Evolutionary conservation across 1,140 invertebrate species (phyloP), one percentile per base, ranked within the genome.

Genomic region (Mesaphorura yosii): DNA sequence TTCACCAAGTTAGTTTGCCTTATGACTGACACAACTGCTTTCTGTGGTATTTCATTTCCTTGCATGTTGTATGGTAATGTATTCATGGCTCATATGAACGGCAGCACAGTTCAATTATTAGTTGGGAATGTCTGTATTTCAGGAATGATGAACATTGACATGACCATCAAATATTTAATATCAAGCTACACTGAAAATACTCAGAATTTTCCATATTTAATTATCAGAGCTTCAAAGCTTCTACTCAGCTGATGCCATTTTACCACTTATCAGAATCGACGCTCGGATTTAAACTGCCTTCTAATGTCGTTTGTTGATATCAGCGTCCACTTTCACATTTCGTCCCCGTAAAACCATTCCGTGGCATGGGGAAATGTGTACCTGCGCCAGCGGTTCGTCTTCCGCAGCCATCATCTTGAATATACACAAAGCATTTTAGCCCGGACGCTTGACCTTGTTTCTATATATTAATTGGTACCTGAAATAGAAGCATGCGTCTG

Each of bases 401-500:
- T 78, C 73, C 0, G 75, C 77, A 1, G 63, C 54, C 66, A 69
- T 66, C 29, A 69, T 34, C 68, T 69, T 34, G 27, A 44, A 41
- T 40, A 10, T 20, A 10, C 17, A n/a, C 26, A 46, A 31, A 46
- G 23, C 7, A 51, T 22, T 44, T 17, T 28, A n/a, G n/a, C n/a
- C 37, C 15, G 46, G 15, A 14, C 10, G 17, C 14, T 52, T 10
- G 19, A 46, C 15, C 17, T 15, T 40, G 19, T 34, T 53, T 22
- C 20, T 26, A 26, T 48, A 44, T 40, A 17, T 23, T 39, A 17
- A 39, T 1, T 37, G 17, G 48, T 39, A 77, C 61, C 68, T 79
- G 77, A 2, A 75, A 64, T 1, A 81, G 68, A 53, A 78, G 73
- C 77, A 80, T 80, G 0, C 77, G 65, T 2, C 77, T 68, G 0